Percentiles rank a stretch among this genome's conserved stretches.
These are phyloP conservation scores for Dilophus febrilis DNA, from an alignment of 2,888 invertebrate genomes.

Conservation along the genomic window DNA sequence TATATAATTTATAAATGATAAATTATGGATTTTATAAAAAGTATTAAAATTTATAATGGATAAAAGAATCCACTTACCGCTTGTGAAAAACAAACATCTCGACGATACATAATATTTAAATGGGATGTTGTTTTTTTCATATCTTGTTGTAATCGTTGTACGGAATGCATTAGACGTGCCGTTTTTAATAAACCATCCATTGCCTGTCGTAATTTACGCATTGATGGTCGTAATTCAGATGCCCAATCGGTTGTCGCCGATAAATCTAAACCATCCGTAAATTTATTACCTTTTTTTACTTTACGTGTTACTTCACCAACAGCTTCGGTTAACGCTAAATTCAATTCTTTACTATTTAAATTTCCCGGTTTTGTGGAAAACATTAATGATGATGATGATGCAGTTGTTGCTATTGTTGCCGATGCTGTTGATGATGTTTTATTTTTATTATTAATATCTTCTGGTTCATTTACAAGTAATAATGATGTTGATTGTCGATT, in stretches of 20 bases:
- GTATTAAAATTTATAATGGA: neutral
- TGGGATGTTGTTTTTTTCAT: slow-evolving; percentile 55
- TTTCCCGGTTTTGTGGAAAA: slow-evolving; percentile 5
- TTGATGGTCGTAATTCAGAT: slow-evolving; percentile 58
- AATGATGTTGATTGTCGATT: neutral
- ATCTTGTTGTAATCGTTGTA: slow-evolving; percentile 64
- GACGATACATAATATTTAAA: slow-evolving; percentile 52
- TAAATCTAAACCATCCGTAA: slow-evolving; percentile 52
- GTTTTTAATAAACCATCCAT: slow-evolving; percentile 60
- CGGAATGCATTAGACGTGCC: slow-evolving; percentile 65
- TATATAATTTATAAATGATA: slow-evolving; percentile 27
- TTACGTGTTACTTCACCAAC: slow-evolving; percentile 36
- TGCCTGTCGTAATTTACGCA: slow-evolving; percentile 62
- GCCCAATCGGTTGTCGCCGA: slow-evolving; percentile 57
- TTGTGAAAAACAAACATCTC: slow-evolving; percentile 84
- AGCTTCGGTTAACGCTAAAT: slow-evolving; percentile 30
- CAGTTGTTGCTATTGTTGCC: slow-evolving; percentile 3
- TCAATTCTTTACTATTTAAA: slow-evolving; percentile 14
- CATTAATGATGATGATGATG: too few species aligned
- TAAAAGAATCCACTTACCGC: slow-evolving; percentile 43
- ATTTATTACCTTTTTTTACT: slow-evolving; percentile 49
- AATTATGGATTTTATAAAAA: slow-evolving; percentile 1
- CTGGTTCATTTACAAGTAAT: too few species aligned
- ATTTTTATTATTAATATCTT: too few species aligned
- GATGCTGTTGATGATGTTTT: neutral